Conservation (phyloP, 2,797 vertebrate species). For the Fundulus diaphanus region DNA sequence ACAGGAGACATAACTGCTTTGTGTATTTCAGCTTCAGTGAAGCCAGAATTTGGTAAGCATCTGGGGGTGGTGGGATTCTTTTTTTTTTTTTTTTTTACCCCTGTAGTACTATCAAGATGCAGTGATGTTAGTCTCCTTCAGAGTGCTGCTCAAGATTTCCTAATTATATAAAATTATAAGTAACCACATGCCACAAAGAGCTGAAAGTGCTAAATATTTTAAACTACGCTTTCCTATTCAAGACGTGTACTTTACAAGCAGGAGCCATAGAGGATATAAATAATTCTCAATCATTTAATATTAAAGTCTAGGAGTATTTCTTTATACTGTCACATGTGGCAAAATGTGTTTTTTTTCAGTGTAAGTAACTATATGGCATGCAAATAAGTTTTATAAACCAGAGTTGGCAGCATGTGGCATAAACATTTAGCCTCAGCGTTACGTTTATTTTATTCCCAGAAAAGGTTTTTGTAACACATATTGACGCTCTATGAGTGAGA, state of each 20-base stretch:
- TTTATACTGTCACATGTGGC: constrained; percentile 16
- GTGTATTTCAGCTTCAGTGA: neutral
- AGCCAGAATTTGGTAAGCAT: neutral
- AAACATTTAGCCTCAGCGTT: neutral
- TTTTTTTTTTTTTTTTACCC: too few species aligned
- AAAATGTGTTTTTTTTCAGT: constrained; percentile 1
- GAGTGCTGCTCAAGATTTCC: constrained; percentile 9
- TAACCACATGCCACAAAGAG: constrained; percentile 8
- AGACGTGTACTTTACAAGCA: constrained; percentile 20
- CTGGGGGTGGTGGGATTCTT: too few species aligned
- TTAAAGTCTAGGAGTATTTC: constrained; percentile 14
- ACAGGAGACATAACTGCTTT: neutral
- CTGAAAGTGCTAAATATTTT: constrained; percentile 39
- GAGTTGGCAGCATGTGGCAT: constrained; percentile 58
- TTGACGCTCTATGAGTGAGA: neutral
- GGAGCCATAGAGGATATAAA: constrained; percentile 35
- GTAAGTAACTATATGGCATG: constrained; percentile 4
- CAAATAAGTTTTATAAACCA: constrained; percentile 23
- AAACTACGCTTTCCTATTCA: constrained; percentile 33
- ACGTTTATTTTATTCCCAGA: neutral
- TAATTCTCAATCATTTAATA: constrained; percentile 45
- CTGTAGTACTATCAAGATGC: neutral
- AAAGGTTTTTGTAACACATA: neutral
- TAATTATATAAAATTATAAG: constrained; percentile 28
- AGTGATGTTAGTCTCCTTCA: neutral